Evolutionary conservation across 2,797 vertebrate genomes (phyloP).

Genomic region (Melanotaenia trifasciata): DNA sequence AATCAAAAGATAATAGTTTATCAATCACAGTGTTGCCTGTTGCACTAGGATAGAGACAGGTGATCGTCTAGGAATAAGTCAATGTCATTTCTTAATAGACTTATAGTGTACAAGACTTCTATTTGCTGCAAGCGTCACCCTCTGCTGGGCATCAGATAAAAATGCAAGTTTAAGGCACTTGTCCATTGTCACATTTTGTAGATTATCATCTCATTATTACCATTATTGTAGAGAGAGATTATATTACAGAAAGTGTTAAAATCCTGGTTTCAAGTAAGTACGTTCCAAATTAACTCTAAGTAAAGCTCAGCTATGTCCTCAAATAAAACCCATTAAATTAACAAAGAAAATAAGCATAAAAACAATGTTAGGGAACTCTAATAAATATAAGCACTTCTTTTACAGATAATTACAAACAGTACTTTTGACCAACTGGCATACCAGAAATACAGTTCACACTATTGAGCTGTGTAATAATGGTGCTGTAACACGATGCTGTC

Average conservation of each 20-base stretch:
- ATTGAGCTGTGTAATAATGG: not conserved
- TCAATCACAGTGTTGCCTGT: not conserved
- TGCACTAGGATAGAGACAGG: not conserved
- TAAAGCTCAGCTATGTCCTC: not conserved
- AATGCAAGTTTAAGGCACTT: not conserved
- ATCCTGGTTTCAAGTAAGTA: conserved; percentile 2
- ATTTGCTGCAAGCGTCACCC: not conserved
- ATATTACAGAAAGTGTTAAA: not conserved
- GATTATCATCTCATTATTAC: not conserved
- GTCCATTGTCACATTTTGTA: not conserved
- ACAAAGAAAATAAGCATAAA: not conserved
- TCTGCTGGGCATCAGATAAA: not conserved
- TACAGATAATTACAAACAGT: not conserved
- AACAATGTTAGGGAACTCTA: not conserved
- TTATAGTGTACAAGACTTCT: not conserved
- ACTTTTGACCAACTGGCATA: not conserved
- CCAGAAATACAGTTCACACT: not conserved
- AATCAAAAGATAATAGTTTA: not conserved
- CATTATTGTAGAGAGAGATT: not conserved
- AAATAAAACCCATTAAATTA: not conserved
- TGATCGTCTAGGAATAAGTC: too few species aligned
- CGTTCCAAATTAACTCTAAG: not conserved
- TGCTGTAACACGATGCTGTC: conserved; percentile 31
- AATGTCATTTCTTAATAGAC: not conserved
- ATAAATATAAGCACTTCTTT: not conserved